Evolutionary conservation across 2,888 invertebrate genomes (phyloP).

Genomic region (Penaeus monodon): DNA sequence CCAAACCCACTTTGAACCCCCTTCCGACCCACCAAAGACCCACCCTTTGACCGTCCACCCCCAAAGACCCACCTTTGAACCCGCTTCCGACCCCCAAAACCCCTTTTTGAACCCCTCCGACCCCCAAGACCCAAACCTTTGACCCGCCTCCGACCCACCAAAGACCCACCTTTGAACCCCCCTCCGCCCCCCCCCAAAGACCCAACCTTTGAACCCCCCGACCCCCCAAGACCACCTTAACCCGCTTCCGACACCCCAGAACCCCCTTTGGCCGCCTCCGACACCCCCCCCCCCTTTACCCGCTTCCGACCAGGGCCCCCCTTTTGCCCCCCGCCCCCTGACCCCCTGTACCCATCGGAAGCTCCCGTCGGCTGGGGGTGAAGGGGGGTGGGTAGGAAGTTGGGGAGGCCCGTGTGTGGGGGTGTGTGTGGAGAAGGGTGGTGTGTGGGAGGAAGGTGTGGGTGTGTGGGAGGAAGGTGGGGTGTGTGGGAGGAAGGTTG

Average conservation of each 20-base stretch:
- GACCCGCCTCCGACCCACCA: not conserved
- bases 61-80: too few species aligned
- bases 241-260: conserved; percentile 70
- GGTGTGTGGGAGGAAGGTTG: too few species aligned
- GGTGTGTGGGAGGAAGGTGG: too few species aligned
- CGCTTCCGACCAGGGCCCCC: conserved; percentile 69
- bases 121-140: not conserved
- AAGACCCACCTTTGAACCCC: too few species aligned
- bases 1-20: too few species aligned
- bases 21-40: too few species aligned
- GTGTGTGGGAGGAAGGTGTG: too few species aligned
- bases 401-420: too few species aligned
- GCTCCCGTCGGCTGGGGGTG: conserved; percentile 68
- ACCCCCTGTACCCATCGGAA: conserved; percentile 70
- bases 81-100: too few species aligned
- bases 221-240: conserved; percentile 67
- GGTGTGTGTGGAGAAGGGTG: too few species aligned
- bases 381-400: not conserved
- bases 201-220: not conserved
- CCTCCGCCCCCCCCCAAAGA: not conserved
- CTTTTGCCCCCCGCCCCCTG: conserved; percentile 49
- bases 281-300: conserved; percentile 70
- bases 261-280: conserved; percentile 69
- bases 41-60: too few species aligned
- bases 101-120: too few species aligned